Evolutionary conservation across 2,113 vertebrate genomes (phyloP), one percentile per base, ranked within the genome.

Genomic region (Progne subis): DNA sequence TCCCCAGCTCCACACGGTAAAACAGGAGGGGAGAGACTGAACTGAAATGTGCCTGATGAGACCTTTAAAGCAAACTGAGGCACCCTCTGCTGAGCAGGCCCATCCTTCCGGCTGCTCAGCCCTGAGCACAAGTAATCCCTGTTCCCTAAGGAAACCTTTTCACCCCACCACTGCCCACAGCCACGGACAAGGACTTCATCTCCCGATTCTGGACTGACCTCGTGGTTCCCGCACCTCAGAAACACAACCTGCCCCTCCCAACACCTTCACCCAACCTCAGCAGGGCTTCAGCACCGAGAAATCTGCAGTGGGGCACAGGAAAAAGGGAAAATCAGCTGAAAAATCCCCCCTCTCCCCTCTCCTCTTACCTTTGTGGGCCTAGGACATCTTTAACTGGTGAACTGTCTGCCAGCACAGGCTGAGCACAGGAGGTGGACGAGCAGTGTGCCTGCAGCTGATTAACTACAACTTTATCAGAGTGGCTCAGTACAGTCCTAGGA

Each of bases 401-500:
- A 23, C 0, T 9, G n/a, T 28, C 21, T 32, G 68, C 18, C 32
- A 55, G 81, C 68, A 72, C 18, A 57, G n/a, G 16, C 14, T n/a
- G 86, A 34, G 52, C 37, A 14, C 47, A 6, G 2, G 24, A 17
- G 37, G 43, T 0, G 26, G 81, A 5, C 1, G 18, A 86, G 94
- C 71, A 15, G 92, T 28, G 74, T 23, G 49, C 37, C 6, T 26
- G 56, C 14, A 37, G 53, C 67, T 56, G 86, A 88, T 97, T 93
- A 85, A 94, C 92, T 93, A 83, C 87, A 86, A 89, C 82, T 96
- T 95, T 47, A 89, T 65, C 85, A 52, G 25, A 29, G 47, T 49
- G 64, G 65, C 92, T 93, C 68, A 72, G 94, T 21, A 88, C 88
- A 95, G 95, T 95, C 95, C 91, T 95, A 82, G 79, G 97, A 97